Base-by-base conservation (phyloP, 1,140 invertebrate species). In the Charaxes varanes region DNA sequence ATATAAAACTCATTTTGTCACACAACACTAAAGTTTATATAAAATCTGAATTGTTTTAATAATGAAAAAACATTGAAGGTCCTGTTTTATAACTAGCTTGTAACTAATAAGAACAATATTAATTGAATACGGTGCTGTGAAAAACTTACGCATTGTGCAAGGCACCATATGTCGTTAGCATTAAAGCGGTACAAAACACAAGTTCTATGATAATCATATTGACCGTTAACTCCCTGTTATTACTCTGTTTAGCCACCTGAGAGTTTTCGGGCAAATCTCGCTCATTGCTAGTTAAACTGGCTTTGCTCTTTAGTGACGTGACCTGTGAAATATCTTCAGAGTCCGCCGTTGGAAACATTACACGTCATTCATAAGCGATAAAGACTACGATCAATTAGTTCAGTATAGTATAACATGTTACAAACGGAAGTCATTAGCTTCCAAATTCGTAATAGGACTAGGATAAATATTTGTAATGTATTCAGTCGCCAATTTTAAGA, bases 131-230 rank as follows among this genome's bases (percentile, higher is more conserved):
- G n/a, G n/a, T n/a, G n/a, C n/a, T n/a, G n/a, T n/a, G n/a, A n/a
- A 16, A 1, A 36, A 86, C 88, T 72, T 87, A 90, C 84, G 85
- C 85, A 58, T 87, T 89, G 43, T 89, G 88, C 13, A 90, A 79
- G 42, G 86, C 89, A 36, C 74, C 87, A 59, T 87, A 88, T 18
- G 86, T 85, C 10, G 87, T 84, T 3, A 87, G 66, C 15, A 86
- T 69, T 30, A 89, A 57, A 33, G 84, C 79, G 50, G 87, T 73
- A 45, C 87, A 85, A 57, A 85, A 77, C 5, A 84, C 50, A 27
- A 77, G 50, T 53, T 85, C 81, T 50, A 81, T 76, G 11, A 85
- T 50, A 26, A 85, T 57, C 82, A 85, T 85, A 31, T 77, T 84
- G 40, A 80, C 30, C 23, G 69, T 79, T 74, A 81, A 52, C 44